Evolutionary conservation across 2,888 invertebrate species (phyloP), one percentile per base, ranked within the genome.

Genomic region (Chydorus sphaericus): DNA sequence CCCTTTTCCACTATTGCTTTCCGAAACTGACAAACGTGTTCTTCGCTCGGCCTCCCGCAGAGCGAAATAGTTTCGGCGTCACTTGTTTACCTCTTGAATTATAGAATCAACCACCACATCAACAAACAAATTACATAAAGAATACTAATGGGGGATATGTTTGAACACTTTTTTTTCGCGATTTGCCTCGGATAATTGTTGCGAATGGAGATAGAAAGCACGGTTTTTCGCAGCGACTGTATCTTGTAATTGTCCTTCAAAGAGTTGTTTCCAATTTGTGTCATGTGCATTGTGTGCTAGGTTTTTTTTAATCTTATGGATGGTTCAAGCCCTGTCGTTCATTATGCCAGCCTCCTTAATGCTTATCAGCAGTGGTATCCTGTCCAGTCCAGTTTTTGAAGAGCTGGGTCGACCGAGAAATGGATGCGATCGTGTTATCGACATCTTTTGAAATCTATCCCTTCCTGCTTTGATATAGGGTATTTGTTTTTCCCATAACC

Each of bases 11-110:
- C 44, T 28, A 44, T 23, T 44, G 44, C 23, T 44, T 23, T 26
- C 44, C 44, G 28, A 44, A 23, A 44, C 44, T 28, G 44, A 44
- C 44, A 44, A 44, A 28, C 44, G 44, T 28, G 44, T 44, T 7
- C 44, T 44, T 23, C 44, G 44, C 44, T 44, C 44, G 44, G 44
- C 44, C 44, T 44, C 44, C 44, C 44, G 44, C 44, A 44, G 44
- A 44, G 44, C 26, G 26, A 44, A 44, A 44, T 44, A 28, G 28
- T 44, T 14, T 11, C 44, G 44, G 23, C n/a, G n/a, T 44, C 44
- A 44, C 44, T 26, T 44, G 33, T 44, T 14, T 44, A n/a, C n/a
- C 23, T 44, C 26, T 44, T 44, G 44, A 44, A 26, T 23, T 44
- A 16, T 44, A 26, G 26, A 28, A 44, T 26, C 44, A 44, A 44